Conservation (phyloP, 2,797 vertebrate genomes). For the Enteromius trimaculatus region DNA sequence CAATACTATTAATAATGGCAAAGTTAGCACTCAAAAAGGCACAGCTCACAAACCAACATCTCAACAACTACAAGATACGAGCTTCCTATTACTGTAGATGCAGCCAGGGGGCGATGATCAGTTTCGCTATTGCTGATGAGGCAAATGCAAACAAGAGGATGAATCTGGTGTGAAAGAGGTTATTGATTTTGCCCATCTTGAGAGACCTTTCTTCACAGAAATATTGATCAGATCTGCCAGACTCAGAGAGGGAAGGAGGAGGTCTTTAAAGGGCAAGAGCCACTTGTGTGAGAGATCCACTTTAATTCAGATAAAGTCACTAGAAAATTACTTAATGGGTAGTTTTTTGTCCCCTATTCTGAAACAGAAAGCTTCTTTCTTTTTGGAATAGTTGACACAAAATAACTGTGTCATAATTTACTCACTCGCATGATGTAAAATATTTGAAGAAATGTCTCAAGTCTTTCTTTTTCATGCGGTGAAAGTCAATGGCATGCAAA, state of each 20-base stretch:
- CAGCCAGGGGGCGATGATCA: conserved; percentile 57
- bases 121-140: conserved; percentile 69
- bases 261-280: conserved; percentile 67
- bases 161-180: conserved; percentile 68
- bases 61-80: conserved; percentile 62
- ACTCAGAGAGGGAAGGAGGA: conserved; percentile 53
- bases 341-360: not conserved
- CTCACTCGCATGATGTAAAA: not conserved
- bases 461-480: not conserved
- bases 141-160: conserved; percentile 72
- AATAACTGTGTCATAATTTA: not conserved
- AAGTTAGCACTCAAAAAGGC: conserved; percentile 51
- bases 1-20: conserved; percentile 58
- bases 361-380: too few species aligned
- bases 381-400: not conserved
- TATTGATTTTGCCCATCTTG: conserved; percentile 74
- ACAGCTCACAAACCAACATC: conserved; percentile 61
- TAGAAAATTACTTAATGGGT: not conserved
- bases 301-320: conserved; percentile 14
- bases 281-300: conserved; percentile 22
- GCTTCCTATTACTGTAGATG: conserved; percentile 50
- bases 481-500: not conserved
- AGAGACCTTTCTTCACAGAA: conserved; percentile 64
- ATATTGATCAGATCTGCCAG: conserved; percentile 65
- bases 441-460: not conserved